Percentiles rank a stretch among this genome's conserved stretches.
Conservation (phyloP, 2,113 vertebrate species). For the Elanus axillaris region DNA sequence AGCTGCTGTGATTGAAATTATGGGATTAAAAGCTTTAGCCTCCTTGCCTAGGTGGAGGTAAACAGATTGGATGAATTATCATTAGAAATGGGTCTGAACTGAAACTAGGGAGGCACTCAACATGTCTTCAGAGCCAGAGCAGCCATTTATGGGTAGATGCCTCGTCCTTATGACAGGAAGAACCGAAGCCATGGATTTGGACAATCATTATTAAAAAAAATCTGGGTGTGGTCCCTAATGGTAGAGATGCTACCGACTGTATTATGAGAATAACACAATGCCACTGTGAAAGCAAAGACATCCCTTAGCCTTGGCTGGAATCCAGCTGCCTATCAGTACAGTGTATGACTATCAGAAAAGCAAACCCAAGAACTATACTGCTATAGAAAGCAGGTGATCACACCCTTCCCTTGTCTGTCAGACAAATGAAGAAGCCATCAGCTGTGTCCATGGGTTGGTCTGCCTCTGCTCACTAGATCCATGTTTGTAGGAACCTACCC, state of each 20-base stretch:
- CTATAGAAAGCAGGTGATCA: neutral
- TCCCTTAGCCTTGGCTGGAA: neutral
- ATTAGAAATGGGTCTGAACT: neutral
- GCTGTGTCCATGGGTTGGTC: rapidly evolving
- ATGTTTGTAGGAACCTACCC: neutral
- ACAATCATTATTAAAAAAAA: neutral
- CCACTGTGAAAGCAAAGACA: neutral
- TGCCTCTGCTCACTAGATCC: neutral
- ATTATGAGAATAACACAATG: neutral
- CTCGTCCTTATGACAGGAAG: neutral
- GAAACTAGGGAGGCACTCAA: neutral
- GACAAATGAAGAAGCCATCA: neutral
- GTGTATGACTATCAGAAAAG: neutral
- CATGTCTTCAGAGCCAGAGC: neutral
- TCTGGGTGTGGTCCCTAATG: neutral
- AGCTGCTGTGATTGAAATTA: neutral
- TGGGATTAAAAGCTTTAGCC: neutral
- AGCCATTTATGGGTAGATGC: neutral
- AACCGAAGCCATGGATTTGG: neutral
- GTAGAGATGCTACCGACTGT: rapidly evolving
- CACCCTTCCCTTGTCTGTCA: neutral
- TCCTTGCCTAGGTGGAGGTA: neutral
- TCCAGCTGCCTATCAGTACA: neutral
- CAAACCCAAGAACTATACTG: neutral
- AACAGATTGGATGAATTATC: neutral